Percentiles rank a stretch among this genome's conserved stretches.
These are phyloP conservation scores for Chaetogeoica ovagalla DNA, from an alignment of 2,888 invertebrate genomes.

Conservation along the genomic window DNA sequence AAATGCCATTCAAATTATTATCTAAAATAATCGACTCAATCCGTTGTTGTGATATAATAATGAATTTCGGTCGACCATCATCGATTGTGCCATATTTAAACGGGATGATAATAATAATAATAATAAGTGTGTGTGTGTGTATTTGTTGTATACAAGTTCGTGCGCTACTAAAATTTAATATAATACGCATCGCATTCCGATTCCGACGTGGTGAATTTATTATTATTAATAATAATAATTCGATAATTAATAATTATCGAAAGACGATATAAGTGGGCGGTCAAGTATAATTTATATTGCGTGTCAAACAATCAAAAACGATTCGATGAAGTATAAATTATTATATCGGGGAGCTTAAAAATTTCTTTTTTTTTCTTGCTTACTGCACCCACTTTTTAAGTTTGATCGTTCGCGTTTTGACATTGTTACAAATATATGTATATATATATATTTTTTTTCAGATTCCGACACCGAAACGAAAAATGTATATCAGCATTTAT, in stretches of 20 bases:
- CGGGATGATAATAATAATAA: constrained; percentile 1
- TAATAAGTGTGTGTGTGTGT: no score
- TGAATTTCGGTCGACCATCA: background rate
- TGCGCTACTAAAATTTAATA: constrained; percentile 18
- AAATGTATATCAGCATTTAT: no score
- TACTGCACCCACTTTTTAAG: no score
- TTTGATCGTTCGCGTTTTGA: no score
- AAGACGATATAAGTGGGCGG: background rate
- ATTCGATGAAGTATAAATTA: background rate
- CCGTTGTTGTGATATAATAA: no score
- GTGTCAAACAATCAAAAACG: background rate
- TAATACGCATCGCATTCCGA: constrained; percentile 21
- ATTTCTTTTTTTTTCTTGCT: no score
- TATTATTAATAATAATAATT: no score
- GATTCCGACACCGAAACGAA: no score
- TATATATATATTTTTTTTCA: no score
- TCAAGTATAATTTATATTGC: background rate
- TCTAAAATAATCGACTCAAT: no score
- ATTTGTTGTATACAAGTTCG: constrained; percentile 3
- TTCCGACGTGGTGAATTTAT: constrained; percentile 26
- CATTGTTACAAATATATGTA: no score
- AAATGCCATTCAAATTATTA: no score
- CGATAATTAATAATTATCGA: constrained; percentile 25
- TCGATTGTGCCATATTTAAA: constrained; percentile 20
- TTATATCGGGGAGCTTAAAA: background rate